phyloP scores from a whole-genome alignment of 2,113 vertebrate genomes.

The Microcebus ravelobensis region DNA sequence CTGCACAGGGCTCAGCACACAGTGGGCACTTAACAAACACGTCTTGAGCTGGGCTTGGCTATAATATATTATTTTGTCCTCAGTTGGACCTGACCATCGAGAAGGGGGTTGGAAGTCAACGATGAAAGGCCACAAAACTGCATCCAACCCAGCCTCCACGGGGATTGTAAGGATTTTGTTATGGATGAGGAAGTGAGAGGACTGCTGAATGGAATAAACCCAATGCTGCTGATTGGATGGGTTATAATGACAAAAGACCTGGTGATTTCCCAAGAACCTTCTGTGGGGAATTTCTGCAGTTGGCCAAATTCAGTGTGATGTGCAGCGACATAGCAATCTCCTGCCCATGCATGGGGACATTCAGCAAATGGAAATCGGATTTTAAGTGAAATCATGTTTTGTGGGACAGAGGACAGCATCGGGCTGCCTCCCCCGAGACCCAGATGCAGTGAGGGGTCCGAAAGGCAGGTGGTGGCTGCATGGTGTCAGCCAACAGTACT shows the following conservation, averaged over 20 bases:
- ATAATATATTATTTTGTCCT: not conserved
- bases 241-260: not conserved
- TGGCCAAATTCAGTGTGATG: conserved; percentile 2
- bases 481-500: not conserved
- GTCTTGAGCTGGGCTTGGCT: not conserved
- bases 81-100: not conserved
- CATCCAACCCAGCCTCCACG: not conserved
- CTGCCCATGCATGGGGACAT: not conserved
- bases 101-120: not conserved
- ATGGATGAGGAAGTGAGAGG: not conserved
- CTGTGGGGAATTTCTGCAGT: not conserved
- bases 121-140: not conserved
- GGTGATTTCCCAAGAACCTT: not conserved
- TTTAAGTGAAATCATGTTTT: conserved; percentile 32
- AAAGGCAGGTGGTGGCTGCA: not conserved
- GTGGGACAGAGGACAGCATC: not conserved
- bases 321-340: not conserved
- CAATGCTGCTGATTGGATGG: not conserved
- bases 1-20: not conserved
- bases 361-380: conserved; percentile 35
- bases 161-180: conserved; percentile 11
- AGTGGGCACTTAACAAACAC: not conserved
- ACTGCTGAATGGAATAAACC: not conserved
- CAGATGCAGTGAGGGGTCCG: not conserved
- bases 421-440: not conserved